Percentiles rank a stretch among this genome's conserved stretches.
Evolutionary conservation across 2,888 invertebrate species (phyloP).

Genomic region (Nycteola revayana): DNA sequence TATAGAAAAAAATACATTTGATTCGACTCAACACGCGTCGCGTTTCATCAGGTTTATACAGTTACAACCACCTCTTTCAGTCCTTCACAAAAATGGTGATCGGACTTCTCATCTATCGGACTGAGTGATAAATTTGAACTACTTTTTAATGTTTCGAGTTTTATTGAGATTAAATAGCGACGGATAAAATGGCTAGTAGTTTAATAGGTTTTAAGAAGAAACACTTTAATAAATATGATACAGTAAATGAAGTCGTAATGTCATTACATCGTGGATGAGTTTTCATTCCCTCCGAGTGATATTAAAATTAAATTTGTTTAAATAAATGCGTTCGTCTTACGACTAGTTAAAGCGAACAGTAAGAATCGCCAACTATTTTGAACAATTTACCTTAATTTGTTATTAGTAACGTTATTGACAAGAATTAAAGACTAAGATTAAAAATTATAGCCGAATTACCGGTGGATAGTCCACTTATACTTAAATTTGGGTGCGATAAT

Average conservation of each 20-base stretch:
- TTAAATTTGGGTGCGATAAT: conserved; percentile 7
- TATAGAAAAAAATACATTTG: no score
- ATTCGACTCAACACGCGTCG: no score
- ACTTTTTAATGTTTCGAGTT: no score
- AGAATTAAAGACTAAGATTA: conserved; percentile 14
- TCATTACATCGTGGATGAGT: conserved; percentile 20
- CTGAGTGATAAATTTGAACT: no score
- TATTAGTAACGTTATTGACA: conserved; percentile 17
- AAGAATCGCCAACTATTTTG: conserved; percentile 33
- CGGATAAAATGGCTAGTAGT: no score
- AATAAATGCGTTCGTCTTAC: conserved; percentile 56
- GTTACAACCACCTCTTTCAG: no score
- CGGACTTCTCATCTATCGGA: no score
- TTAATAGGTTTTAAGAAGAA: no score
- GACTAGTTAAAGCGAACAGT: conserved; percentile 53
- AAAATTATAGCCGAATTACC: conserved; percentile 19
- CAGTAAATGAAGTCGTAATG: conserved; percentile 5
- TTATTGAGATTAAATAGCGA: no score
- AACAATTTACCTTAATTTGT: neutral
- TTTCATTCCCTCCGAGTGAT: conserved; percentile 18
- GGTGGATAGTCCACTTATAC: conserved; percentile 16
- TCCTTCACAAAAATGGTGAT: no score
- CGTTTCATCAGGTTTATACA: no score
- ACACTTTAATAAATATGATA: no score
- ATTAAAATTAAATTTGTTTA: conserved; percentile 18